Percentiles rank a stretch among this genome's conserved stretches.
Evolutionary conservation across 2,797 vertebrate species (phyloP).

Genomic region (Pachyuromys duprasi): DNA sequence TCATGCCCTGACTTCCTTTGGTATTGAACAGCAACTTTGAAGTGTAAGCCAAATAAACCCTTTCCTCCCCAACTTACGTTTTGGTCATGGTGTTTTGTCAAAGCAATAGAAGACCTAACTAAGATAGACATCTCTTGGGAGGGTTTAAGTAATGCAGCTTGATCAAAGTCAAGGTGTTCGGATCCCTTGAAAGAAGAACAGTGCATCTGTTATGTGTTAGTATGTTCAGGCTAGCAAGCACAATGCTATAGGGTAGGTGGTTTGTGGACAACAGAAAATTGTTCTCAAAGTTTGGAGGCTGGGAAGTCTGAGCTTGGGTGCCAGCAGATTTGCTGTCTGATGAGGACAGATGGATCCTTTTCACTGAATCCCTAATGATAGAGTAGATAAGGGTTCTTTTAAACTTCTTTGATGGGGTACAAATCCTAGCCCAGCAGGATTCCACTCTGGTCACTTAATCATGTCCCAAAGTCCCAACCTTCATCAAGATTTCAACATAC

Average conservation of each 20-base stretch:
- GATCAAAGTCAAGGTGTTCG: neutral
- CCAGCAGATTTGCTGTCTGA: neutral
- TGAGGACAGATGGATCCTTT: neutral
- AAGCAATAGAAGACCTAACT: too few species aligned
- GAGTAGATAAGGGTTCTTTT: neutral
- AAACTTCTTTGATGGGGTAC: neutral
- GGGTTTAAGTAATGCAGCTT: neutral
- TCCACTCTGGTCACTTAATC: neutral
- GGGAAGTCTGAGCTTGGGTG: neutral
- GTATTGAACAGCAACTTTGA: too few species aligned
- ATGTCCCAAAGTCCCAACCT: neutral
- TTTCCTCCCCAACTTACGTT: too few species aligned
- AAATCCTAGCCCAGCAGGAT: neutral
- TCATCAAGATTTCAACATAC: neutral
- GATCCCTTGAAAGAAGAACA: neutral
- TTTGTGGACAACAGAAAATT: neutral
- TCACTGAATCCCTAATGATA: neutral
- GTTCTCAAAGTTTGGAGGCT: neutral
- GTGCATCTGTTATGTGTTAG: too few species aligned
- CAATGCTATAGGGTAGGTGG: neutral
- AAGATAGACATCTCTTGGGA: neutral
- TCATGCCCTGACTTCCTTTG: too few species aligned
- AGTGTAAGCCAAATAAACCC: too few species aligned
- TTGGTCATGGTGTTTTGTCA: too few species aligned
- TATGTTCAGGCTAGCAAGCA: neutral